Base-by-base conservation (phyloP, 2,797 vertebrate genomes). In the Cryptoprocta ferox region DNA sequence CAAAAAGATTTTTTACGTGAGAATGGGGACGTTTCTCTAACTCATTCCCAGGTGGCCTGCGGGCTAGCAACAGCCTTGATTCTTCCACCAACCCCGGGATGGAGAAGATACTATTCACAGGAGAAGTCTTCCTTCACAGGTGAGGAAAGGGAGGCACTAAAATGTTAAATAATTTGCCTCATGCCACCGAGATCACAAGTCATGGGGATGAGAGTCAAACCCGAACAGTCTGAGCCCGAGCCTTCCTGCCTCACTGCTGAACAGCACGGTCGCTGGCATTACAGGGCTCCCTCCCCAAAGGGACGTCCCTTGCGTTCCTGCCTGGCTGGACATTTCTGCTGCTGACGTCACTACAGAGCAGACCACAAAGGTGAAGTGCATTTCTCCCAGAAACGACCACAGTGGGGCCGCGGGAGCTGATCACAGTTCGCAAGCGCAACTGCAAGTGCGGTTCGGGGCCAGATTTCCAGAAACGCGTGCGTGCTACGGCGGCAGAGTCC, bases 1-100 rank as follows among this genome's bases (percentile, higher is more conserved):
- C 45, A 70, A 10, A 70, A 59, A 63, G 53, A 75, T 56, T 76
- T 88, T 94, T 93, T 35, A 75, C 12, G 93, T 89, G 66, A n/a
- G 6, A 89, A 56, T n/a, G 28, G 42, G 35, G 94, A 18, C 7
- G 6, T 80, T 85, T 80, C 42, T 66, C 73, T 86, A 71, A 88
- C 80, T 86, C 61, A 53, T 5, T 32, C 0, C 3, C 39, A 71
- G 18, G 12, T 42, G 5, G n/a, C 66, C 59, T n/a, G 2, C 24
- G 42, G 21, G 14, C 30, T 32, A 11, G 7, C 18, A 35, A 53
- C 15, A 14, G 10, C 66, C 9, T 11, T n/a, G 42, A 82, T 11
- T 24, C n/a, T 80, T 63, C 56, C 66, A 21, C 12, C n/a, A 61
- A 12, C 28, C 28, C 24, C 42, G 2, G 1, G 35, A 79, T 9